Percentiles rank a stretch among this genome's conserved stretches.
Conservation (phyloP, 2,888 invertebrate genomes). For the Steinernema carpocapsae region DNA sequence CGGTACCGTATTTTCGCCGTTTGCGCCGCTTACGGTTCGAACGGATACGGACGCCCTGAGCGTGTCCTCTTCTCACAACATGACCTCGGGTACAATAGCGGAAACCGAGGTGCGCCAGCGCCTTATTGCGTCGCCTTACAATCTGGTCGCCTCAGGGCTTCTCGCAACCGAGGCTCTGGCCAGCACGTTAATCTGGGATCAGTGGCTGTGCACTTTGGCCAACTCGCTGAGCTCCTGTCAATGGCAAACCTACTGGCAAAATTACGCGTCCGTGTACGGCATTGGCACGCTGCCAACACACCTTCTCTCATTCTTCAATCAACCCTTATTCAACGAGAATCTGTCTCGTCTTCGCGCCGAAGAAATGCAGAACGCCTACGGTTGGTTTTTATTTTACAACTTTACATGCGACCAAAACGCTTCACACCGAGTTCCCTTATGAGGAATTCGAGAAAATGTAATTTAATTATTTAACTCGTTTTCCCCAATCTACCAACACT, state of each 20-base stretch:
- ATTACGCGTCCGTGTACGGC: slow-evolving; percentile 49
- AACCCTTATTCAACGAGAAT: slow-evolving; percentile 39
- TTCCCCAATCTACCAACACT: no score
- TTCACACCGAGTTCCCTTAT: no score
- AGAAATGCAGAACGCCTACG: slow-evolving; percentile 28
- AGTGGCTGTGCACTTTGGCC: slow-evolving; percentile 51
- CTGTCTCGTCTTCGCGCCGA: slow-evolving; percentile 19
- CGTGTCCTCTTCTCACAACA: neutral
- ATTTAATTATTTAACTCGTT: no score
- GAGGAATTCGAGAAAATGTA: neutral
- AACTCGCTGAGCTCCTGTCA: slow-evolving; percentile 45
- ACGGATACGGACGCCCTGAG: slow-evolving; percentile 6
- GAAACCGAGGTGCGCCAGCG: slow-evolving; percentile 15
- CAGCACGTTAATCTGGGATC: slow-evolving; percentile 46
- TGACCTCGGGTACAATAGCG: neutral
- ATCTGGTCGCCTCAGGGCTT: slow-evolving; percentile 17
- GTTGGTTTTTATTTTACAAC: slow-evolving; percentile 33
- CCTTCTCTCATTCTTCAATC: slow-evolving; percentile 47
- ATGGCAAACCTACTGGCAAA: slow-evolving; percentile 52
- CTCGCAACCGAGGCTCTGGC: slow-evolving; percentile 23
- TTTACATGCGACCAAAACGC: neutral
- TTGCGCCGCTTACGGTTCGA: neutral
- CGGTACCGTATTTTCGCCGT: neutral
- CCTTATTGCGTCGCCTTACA: slow-evolving; percentile 26
- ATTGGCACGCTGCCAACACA: slow-evolving; percentile 47